Base-by-base conservation (phyloP, 2,797 vertebrate species). In the Coluber constrictor region DNA sequence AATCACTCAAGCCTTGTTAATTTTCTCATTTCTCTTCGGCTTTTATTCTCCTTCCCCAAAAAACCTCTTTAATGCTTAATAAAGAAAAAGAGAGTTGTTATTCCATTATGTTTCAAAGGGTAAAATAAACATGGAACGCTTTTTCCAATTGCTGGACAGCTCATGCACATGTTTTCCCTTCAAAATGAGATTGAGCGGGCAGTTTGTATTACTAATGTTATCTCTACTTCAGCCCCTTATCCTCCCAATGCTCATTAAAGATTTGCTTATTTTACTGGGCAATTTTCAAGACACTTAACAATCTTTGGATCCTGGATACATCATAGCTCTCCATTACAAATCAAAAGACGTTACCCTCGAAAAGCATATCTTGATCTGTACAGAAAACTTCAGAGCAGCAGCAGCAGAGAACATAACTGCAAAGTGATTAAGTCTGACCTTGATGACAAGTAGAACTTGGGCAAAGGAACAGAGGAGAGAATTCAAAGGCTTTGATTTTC, bases 191-290 rank as follows among this genome's bases (percentile, higher is more conserved):
- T 32, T 66, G 51, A 93, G 63, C 3, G 32, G 66, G 43, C 23
- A 70, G 83, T 20, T 27, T 54, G 0, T 66, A 11, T 47, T 32
- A n/a, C 20, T 37, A 27, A 87, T 74, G 79, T 55, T 51, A 60
- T 16, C 23, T 79, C 47, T 74, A 18, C 47, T 74, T 83, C n/a
- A 86, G 70, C 8, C 11, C 29, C 43, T 59, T 16, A 25, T 87
- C 51, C 59, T 79, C 55, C 88, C 83, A 29, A 55, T 91, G 57
- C 90, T 92, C 87, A 92, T 93, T 90, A 92, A 9, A 11, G 8
- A 4, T n/a, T 90, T 90, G 60, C 70, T 92, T 87, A 54, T 37
- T 66, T 70, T 70, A 57, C 37, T 90, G 60, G 74, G 27, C 54
- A 87, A 47, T 74, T 59, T 87, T 92, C 74, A 92, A 90, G 32